Conservation (phyloP, 2,888 invertebrate genomes). For the Apamea sordens region DNA sequence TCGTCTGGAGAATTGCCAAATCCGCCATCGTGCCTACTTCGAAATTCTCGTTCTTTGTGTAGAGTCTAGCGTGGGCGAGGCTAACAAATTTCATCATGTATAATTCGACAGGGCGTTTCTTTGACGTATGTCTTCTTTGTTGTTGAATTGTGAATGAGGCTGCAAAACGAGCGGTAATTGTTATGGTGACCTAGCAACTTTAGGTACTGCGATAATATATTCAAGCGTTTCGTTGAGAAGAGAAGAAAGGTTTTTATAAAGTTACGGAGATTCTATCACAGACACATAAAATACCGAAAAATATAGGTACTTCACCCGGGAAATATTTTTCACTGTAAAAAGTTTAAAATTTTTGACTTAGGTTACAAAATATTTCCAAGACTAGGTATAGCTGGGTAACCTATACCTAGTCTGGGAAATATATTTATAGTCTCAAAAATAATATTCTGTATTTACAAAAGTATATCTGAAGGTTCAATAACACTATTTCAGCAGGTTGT, state of each 20-base stretch:
- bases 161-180: not conserved
- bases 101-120: conserved; percentile 72
- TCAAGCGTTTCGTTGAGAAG: too few species aligned
- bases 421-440: not conserved
- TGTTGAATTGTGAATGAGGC: conserved; percentile 44
- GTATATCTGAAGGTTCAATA: not conserved
- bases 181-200: not conserved
- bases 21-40: conserved; percentile 22
- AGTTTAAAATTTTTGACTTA: not conserved
- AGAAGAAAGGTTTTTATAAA: not conserved
- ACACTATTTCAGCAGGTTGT: not conserved
- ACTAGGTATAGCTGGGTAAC: too few species aligned
- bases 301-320: not conserved
- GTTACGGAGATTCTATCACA: not conserved
- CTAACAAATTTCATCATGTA: conserved; percentile 67
- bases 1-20: conserved; percentile 74
- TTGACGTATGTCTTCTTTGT: conserved; percentile 57
- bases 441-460: not conserved
- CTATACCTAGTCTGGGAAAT: too few species aligned
- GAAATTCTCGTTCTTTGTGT: conserved; percentile 57
- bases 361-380: not conserved
- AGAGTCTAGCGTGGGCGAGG: conserved; percentile 58
- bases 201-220: not conserved
- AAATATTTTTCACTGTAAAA: not conserved
- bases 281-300: not conserved